Evolutionary conservation across 2,797 vertebrate species (phyloP), one percentile per base, ranked within the genome.

Genomic region (Sebastes wilsoni): DNA sequence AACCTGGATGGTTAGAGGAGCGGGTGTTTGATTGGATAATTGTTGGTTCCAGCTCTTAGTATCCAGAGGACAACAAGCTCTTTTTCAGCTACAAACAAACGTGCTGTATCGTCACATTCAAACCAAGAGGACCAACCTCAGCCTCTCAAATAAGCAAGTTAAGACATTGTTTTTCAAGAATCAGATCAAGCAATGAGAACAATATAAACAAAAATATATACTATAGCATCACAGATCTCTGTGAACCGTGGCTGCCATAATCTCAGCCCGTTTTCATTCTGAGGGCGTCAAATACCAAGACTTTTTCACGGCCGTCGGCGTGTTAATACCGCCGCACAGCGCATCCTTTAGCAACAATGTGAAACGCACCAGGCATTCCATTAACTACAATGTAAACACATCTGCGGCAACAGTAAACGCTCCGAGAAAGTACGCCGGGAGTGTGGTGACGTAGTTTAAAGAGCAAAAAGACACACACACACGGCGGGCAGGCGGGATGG

Each of bases 241-340:
- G 34, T 36, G 34, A 36, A 36, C 34, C 34, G 11, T 36, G 11
- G 34, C 34, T 36, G 34, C 4, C 34, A 36, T 36, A 36, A 36
- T 36, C 34, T 36, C 0, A 36, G 34, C 34, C 0, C 34, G 0
- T 36, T 36, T 0, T 36, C 34, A 36, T 36, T 36, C 34, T 0
- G 0, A 36, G 34, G 11, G 11, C 11, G 0, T 36, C 34, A 36
- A 36, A 36, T 36, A 36, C 34, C 34, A 13, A 36, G 34, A 36
- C 34, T 13, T 36, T 36, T 0, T 36, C 34, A 36, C 34, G 11
- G 11, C 34, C 34, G 34, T 36, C 34, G 11, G 34, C 34, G 12
- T 36, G 34, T 36, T 32, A 0, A 36, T 36, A 36, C 34, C 12
- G 34, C 34, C 34, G 34, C 11, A 36, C 34, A 13, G 0, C 34